phyloP scores from a whole-genome alignment of 2,888 invertebrate genomes.

The Erebia ligea region DNA sequence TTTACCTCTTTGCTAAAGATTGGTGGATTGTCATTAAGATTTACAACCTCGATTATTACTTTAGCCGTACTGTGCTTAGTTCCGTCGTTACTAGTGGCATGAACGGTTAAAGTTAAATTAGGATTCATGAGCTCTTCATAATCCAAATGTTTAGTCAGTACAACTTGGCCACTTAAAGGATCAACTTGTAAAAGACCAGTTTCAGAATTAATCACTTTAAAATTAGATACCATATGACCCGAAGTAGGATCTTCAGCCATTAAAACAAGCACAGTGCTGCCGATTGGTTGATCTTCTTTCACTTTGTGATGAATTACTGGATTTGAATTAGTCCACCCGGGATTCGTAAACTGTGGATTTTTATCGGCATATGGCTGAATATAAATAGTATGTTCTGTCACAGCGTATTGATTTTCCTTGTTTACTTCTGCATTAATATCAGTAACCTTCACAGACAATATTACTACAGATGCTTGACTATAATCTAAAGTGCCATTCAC shows the following conservation, averaged over 20 bases:
- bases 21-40: constrained; percentile 91
- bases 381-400: constrained; percentile 89
- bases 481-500: constrained; percentile 88
- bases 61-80: constrained; percentile 86
- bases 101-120: constrained; percentile 82
- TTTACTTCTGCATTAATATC: constrained; percentile 88
- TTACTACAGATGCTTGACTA: constrained; percentile 88
- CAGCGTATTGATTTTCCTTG: constrained; percentile 85
- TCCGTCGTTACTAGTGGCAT: constrained; percentile 79
- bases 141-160: constrained; percentile 88
- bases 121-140: constrained; percentile 88
- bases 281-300: constrained; percentile 90
- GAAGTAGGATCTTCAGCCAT: constrained; percentile 88
- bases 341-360: constrained; percentile 88
- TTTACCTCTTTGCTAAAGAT: constrained; percentile 85
- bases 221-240: constrained; percentile 84
- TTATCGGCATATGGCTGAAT: constrained; percentile 90
- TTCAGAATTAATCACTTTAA: constrained; percentile 81
- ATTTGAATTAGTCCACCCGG: constrained; percentile 88
- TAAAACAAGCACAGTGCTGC: constrained; percentile 85
- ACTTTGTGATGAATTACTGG: constrained; percentile 86
- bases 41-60: constrained; percentile 87
- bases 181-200: constrained; percentile 83
- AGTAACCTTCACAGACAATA: constrained; percentile 87
- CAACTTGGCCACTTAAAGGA: constrained; percentile 88